phyloP scores from a whole-genome alignment of 2,888 invertebrate species.

The Lottia gigantea region DNA sequence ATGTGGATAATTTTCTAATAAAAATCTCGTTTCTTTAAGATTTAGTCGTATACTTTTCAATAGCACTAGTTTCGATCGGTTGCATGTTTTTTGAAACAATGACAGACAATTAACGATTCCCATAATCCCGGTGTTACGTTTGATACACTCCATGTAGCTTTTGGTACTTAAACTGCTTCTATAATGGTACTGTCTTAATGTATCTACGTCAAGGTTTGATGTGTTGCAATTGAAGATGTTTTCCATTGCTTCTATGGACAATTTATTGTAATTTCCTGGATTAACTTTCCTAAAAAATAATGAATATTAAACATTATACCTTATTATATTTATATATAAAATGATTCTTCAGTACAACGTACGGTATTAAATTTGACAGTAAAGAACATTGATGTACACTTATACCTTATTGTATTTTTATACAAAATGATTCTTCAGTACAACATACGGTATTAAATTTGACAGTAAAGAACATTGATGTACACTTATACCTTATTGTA shows the following conservation, averaged over 20 bases:
- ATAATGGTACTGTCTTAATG: constrained; percentile 18
- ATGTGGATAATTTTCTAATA: constrained; percentile 21
- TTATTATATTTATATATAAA: too few species aligned
- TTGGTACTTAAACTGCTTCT: constrained; percentile 1
- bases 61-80: neutral
- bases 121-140: neutral
- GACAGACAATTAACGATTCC: constrained; percentile 11
- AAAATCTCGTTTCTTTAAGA: constrained; percentile 16
- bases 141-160: neutral
- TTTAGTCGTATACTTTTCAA: constrained; percentile 23
- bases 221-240: constrained; percentile 14
- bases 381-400: too few species aligned
- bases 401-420: too few species aligned
- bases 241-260: neutral
- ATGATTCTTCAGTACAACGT: too few species aligned
- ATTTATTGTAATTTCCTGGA: too few species aligned
- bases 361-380: too few species aligned
- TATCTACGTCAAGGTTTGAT: constrained; percentile 9
- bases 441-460: too few species aligned
- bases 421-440: too few species aligned
- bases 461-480: too few species aligned
- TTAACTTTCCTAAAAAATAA: too few species aligned
- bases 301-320: too few species aligned
- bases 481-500: too few species aligned
- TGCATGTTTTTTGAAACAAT: constrained; percentile 16